phyloP scores from a whole-genome alignment of 2,888 invertebrate species.

The Epinotia brunnichana region DNA sequence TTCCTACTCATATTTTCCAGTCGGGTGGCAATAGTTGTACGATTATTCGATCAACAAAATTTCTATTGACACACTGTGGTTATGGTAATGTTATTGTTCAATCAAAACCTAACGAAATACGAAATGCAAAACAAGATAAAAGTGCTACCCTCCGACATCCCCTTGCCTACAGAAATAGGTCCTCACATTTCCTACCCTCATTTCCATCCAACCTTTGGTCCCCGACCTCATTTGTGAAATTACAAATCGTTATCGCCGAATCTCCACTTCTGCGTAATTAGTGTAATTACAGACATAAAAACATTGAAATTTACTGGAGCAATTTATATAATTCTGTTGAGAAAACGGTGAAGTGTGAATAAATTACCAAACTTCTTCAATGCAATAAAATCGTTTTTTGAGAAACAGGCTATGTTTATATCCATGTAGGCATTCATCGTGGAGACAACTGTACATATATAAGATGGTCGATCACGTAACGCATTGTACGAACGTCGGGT shows the following conservation, averaged over 20 bases:
- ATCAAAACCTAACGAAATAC: constrained; percentile 3
- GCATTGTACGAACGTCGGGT: no score
- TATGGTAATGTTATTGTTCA: not conserved
- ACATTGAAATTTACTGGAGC: not conserved
- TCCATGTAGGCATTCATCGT: no score
- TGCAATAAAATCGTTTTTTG: no score
- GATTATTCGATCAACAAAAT: not conserved
- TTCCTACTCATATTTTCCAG: no score
- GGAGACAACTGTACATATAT: no score
- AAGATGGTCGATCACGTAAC: no score
- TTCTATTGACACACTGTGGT: not conserved
- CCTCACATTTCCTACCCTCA: constrained; percentile 4
- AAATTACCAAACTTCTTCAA: no score
- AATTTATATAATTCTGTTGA: not conserved
- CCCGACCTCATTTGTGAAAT: constrained; percentile 15
- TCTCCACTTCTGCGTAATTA: not conserved
- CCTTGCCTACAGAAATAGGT: not conserved
- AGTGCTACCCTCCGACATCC: not conserved
- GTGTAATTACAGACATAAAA: not conserved
- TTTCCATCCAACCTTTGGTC: constrained; percentile 14
- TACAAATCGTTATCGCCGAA: constrained; percentile 18
- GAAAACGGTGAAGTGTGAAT: not conserved
- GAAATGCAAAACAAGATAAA: not conserved
- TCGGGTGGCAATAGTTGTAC: no score
- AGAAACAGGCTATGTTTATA: no score